Conservation (phyloP, 2,888 invertebrate species). For the Ophraella communa region DNA sequence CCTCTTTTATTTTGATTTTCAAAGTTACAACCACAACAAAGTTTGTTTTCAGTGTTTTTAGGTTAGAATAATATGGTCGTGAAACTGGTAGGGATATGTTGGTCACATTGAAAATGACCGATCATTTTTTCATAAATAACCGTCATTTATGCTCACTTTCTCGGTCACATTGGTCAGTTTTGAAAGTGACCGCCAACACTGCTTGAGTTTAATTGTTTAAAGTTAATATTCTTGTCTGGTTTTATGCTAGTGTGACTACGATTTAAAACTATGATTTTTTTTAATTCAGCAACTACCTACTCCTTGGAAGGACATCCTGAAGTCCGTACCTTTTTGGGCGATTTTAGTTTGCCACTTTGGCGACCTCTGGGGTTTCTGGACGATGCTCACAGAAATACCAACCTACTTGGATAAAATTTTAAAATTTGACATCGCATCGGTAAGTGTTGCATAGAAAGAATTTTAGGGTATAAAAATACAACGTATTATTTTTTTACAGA, state of each 20-base stretch:
- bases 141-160: too few relatives aligned
- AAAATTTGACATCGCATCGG: constrained; percentile 73
- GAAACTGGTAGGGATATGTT: too few relatives aligned
- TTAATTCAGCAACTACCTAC: constrained; percentile 57
- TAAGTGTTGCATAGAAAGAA: constrained; percentile 49
- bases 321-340: constrained; percentile 78
- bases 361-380: constrained; percentile 86
- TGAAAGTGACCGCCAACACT: too few relatives aligned
- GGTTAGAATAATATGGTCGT: too few relatives aligned
- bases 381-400: constrained; percentile 81
- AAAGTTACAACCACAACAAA: too few relatives aligned
- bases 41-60: too few relatives aligned
- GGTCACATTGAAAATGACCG: too few relatives aligned
- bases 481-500: constrained; percentile 60
- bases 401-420: constrained; percentile 79
- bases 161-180: too few relatives aligned
- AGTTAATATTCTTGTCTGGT: too few relatives aligned
- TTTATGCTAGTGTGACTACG: neutral
- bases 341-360: constrained; percentile 75
- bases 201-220: too few relatives aligned
- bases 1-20: too few relatives aligned
- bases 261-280: neutral
- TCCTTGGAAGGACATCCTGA: constrained; percentile 78
- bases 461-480: constrained; percentile 24
- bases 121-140: too few relatives aligned